A percentile compares a stretch with the other conserved stretches of the same genome.
Conservation (phyloP, 1,140 invertebrate genomes). For the Drosophila sp. region DNA sequence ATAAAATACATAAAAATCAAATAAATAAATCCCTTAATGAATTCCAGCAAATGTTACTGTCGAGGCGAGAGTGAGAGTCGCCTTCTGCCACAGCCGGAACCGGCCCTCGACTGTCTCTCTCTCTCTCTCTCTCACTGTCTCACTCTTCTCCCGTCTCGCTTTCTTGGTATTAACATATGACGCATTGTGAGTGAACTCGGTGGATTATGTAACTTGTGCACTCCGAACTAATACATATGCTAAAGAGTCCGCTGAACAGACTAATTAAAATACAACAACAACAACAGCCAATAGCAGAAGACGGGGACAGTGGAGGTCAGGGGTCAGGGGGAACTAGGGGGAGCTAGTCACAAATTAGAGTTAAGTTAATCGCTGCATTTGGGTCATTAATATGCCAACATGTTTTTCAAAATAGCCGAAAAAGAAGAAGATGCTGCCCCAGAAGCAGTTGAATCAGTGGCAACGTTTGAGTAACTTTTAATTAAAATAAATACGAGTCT, state of each 20-base stretch:
- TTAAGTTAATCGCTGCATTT: slow-evolving; percentile 32
- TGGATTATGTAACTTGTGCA: slow-evolving; percentile 37
- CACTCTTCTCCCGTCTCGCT: background rate
- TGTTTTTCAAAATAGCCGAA: too few species aligned
- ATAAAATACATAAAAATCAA: slow-evolving; percentile 81
- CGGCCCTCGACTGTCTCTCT: slow-evolving; percentile 1
- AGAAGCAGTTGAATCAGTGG: slow-evolving; percentile 16
- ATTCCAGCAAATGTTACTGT: slow-evolving; percentile 32
- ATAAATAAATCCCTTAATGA: slow-evolving; percentile 70
- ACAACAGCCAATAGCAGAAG: background rate
- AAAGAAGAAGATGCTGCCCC: slow-evolving; percentile 23
- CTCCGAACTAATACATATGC: slow-evolving; percentile 43
- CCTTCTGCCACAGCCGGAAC: slow-evolving; percentile 58
- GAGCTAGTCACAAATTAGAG: slow-evolving; percentile 30
- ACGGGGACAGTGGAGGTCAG: background rate
- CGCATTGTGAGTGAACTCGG: slow-evolving; percentile 31
- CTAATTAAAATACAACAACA: slow-evolving; percentile 50
- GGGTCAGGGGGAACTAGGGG: background rate
- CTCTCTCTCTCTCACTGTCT: background rate
- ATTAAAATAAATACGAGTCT: slow-evolving; percentile 34
- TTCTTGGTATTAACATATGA: slow-evolving; percentile 21
- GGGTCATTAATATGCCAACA: slow-evolving; percentile 36
- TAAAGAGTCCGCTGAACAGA: slow-evolving; percentile 26
- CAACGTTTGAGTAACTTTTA: slow-evolving; percentile 42
- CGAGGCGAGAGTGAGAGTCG: slow-evolving; percentile 40